These are phyloP conservation scores for Manis crassicaudata DNA, from an alignment of 2,797 vertebrate species.

Conservation along the genomic window DNA sequence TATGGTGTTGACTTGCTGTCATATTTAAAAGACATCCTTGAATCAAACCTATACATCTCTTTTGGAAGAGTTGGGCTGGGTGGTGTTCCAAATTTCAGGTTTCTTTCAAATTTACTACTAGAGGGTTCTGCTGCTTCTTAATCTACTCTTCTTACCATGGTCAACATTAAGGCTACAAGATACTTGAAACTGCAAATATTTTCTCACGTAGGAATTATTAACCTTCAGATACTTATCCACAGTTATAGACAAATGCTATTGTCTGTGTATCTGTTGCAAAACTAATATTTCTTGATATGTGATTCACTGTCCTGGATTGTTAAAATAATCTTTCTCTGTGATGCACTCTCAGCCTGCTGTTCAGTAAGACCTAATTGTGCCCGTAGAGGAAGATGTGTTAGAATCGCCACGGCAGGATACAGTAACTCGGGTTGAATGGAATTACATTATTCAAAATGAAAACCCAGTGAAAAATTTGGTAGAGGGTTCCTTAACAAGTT, in stretches of 20 bases:
- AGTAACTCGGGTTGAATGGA: constrained; percentile 29
- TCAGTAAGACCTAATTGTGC: constrained; percentile 34
- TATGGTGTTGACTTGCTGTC: not conserved
- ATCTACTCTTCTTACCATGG: not conserved
- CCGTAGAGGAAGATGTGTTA: not conserved
- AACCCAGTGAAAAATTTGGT: constrained; percentile 32
- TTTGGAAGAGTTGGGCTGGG: constrained; percentile 12
- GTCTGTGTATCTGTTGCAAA: not conserved
- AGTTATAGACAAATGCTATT: not conserved
- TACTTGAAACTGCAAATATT: constrained; percentile 17
- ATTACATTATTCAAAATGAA: constrained; percentile 56
- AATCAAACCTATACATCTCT: not conserved
- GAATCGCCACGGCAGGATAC: not conserved
- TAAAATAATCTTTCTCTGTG: not conserved
- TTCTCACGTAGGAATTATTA: constrained; percentile 6
- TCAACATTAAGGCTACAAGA: not conserved
- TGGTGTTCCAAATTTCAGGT: not conserved
- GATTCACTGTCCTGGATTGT: not conserved
- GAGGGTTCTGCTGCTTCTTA: not conserved
- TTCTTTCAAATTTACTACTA: not conserved
- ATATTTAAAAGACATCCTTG: not conserved
- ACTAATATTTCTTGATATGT: constrained; percentile 7
- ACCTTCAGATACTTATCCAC: not conserved
- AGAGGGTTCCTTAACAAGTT: constrained; percentile 65
- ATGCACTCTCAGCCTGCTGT: not conserved